Percentiles rank a stretch among this genome's conserved stretches.
These are phyloP conservation scores for Pseudomugil gertrudae DNA, from an alignment of 2,797 vertebrate genomes.

Conservation along the genomic window DNA sequence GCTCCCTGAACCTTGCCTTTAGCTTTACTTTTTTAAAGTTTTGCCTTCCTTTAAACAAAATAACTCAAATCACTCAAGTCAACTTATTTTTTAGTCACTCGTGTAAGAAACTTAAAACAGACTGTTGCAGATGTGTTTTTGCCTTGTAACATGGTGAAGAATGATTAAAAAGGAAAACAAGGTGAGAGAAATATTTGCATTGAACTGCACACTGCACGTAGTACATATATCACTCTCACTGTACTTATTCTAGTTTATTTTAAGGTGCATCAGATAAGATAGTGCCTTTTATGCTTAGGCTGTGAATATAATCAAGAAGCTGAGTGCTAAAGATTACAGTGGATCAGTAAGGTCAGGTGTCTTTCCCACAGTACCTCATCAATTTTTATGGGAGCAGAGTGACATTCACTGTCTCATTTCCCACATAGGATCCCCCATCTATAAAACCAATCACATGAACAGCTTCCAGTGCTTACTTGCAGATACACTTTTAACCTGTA, in stretches of 20 bases:
- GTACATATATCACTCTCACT: neutral
- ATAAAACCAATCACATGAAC: slow-evolving; percentile 27
- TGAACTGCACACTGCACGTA: neutral
- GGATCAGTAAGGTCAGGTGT: slow-evolving; percentile 21
- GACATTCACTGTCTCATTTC: slow-evolving; percentile 60
- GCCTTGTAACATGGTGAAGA: neutral
- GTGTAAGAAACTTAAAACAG: neutral
- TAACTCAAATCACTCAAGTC: no score
- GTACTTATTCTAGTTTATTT: neutral
- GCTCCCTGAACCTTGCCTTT: slow-evolving; percentile 8
- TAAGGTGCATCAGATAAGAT: neutral
- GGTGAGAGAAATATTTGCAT: neutral
- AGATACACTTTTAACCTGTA: slow-evolving; percentile 25
- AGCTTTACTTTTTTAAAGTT: neutral
- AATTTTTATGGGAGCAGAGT: slow-evolving; percentile 49
- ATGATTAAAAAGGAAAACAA: neutral
- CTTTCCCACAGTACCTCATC: slow-evolving; percentile 33
- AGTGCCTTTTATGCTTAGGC: neutral
- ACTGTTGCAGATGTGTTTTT: neutral
- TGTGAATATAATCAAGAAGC: slow-evolving; percentile 16
- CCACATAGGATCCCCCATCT: slow-evolving; percentile 56
- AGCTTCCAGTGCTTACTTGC: slow-evolving; percentile 27
- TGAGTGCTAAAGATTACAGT: slow-evolving; percentile 29
- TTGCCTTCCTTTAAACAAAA: neutral
- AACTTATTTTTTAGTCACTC: no score